Conservation (phyloP, 2,888 invertebrate genomes). For the Anthoptus insignis region DNA sequence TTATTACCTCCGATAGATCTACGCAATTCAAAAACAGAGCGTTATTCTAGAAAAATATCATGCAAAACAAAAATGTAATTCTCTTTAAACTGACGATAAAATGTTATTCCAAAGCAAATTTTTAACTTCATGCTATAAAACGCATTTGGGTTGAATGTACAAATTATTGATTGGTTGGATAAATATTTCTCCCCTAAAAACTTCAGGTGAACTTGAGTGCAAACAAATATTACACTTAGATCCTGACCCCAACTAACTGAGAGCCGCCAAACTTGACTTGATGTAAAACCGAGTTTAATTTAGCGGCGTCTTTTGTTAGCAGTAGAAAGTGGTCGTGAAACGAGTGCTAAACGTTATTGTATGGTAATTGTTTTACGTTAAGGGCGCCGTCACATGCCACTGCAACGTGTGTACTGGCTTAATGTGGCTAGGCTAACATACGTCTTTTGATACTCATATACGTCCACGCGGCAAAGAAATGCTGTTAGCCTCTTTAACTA, state of each 20-base stretch:
- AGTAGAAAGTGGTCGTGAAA: conserved; percentile 26
- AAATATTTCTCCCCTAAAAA: not conserved
- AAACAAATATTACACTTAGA: not conserved
- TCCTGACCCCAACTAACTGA: conserved; percentile 7
- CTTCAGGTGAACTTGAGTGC: not conserved
- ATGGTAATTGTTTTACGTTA: conserved; percentile 24
- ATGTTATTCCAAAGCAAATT: too few relatives aligned
- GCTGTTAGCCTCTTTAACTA: too few relatives aligned
- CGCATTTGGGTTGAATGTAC: too few relatives aligned
- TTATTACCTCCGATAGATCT: too few relatives aligned
- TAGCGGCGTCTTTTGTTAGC: conserved; percentile 24
- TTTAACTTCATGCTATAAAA: too few relatives aligned
- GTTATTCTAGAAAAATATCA: too few relatives aligned
- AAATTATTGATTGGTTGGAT: too few relatives aligned
- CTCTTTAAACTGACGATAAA: too few relatives aligned
- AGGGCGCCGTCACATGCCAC: conserved; percentile 2
- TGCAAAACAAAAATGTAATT: too few relatives aligned
- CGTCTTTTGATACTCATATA: not conserved
- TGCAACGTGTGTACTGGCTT: not conserved
- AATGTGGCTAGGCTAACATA: too few relatives aligned
- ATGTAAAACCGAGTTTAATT: not conserved
- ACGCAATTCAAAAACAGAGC: too few relatives aligned
- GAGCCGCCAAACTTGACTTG: conserved; percentile 22
- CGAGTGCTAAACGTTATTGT: conserved; percentile 29
- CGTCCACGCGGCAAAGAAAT: not conserved